These are phyloP conservation scores for Thymelicus acteon DNA, from an alignment of 2,888 invertebrate species.

Conservation along the genomic window DNA sequence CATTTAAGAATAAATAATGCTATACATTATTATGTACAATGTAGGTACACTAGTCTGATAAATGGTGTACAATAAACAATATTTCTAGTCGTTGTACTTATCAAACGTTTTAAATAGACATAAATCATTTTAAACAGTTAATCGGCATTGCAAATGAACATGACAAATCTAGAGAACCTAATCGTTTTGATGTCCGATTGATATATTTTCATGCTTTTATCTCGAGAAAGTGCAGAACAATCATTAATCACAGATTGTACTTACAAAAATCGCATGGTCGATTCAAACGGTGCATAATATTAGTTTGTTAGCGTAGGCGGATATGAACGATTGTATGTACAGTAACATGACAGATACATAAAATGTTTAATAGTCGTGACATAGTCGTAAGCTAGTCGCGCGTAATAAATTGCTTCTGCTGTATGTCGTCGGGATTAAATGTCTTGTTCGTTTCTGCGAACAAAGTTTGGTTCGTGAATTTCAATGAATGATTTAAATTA, in stretches of 20 bases:
- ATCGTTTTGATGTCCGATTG: constrained; percentile 18
- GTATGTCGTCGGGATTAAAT: constrained; percentile 37
- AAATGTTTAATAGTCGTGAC: constrained; percentile 31
- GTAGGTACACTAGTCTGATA: too few relatives aligned
- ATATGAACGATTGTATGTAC: constrained; percentile 44
- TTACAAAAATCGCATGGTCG: constrained; percentile 25
- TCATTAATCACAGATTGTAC: constrained; percentile 25
- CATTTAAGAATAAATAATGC: too few relatives aligned
- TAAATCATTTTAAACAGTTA: constrained; percentile 22
- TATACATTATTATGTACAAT: too few relatives aligned
- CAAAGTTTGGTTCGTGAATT: background rate
- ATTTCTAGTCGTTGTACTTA: background rate
- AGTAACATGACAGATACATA: constrained; percentile 40
- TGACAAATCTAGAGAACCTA: constrained; percentile 8
- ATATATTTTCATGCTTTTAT: constrained; percentile 25
- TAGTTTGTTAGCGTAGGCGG: constrained; percentile 43
- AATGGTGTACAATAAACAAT: too few relatives aligned
- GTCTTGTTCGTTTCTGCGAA: constrained; percentile 41
- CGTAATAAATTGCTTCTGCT: constrained; percentile 40
- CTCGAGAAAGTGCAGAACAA: constrained; percentile 4
- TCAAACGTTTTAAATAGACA: background rate
- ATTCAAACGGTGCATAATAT: constrained; percentile 9
- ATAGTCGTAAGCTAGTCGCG: constrained; percentile 43
- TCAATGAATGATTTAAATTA: background rate
- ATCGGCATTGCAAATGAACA: constrained; percentile 7